phyloP scores from a whole-genome alignment of 2,888 invertebrate species.

The Mesochorus sp. region DNA sequence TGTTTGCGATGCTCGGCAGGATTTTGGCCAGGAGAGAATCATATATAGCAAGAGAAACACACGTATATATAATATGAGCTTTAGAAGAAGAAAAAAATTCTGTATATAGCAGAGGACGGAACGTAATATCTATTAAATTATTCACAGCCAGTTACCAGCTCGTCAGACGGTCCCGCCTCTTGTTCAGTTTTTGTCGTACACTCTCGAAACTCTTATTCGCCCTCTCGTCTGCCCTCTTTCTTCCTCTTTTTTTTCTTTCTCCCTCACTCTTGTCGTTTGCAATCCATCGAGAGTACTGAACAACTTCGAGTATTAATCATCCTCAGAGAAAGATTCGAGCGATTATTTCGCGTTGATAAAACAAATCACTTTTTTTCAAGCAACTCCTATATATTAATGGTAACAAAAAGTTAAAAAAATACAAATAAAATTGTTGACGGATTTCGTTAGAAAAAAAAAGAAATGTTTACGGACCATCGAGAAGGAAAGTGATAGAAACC shows the following conservation, averaged over 20 bases:
- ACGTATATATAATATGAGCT: constrained; percentile 16
- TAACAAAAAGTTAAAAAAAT: too few relatives aligned
- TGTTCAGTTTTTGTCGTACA: constrained; percentile 67
- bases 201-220: constrained; percentile 51
- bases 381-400: too few relatives aligned
- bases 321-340: background rate
- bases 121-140: constrained; percentile 76
- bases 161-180: constrained; percentile 73
- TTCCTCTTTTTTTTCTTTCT: background rate
- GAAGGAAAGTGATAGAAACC: background rate
- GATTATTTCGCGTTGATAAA: background rate
- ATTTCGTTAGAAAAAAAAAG: background rate
- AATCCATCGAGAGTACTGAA: background rate
- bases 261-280: too few relatives aligned
- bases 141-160: constrained; percentile 77
- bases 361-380: background rate
- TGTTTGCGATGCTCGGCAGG: constrained; percentile 34
- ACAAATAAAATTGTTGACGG: too few relatives aligned
- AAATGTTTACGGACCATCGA: constrained; percentile 4
- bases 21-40: constrained; percentile 21
- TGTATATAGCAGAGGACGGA: constrained; percentile 60
- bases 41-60: constrained; percentile 24
- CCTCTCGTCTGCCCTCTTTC: constrained; percentile 3
- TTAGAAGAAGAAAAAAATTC: constrained; percentile 30
- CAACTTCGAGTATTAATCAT: constrained; percentile 27